Evolutionary conservation across 2,113 vertebrate genomes (phyloP), one percentile per base, ranked within the genome.

Genomic region (Chloroceryle aenea): DNA sequence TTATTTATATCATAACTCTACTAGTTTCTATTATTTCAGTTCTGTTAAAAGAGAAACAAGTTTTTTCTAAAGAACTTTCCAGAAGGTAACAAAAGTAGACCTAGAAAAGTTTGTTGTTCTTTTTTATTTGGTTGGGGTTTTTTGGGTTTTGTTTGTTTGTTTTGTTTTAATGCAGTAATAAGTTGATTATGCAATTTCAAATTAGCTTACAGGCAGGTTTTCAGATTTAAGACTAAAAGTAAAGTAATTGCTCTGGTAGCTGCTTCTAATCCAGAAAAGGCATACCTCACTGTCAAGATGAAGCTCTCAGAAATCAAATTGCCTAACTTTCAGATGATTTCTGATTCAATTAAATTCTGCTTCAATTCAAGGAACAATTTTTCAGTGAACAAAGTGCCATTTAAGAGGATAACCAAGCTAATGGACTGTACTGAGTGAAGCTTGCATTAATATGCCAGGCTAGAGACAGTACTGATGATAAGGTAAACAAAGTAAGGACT

Each of bases 151-250:
- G 42, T 20, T 45, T 45, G 29, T 32, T 32, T 32, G 22, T 10
- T 40, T 22, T 7, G 12, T 30, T 32, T 58, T 40, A 91, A n/a
- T 13, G 34, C 10, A 78, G 1, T 63, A 66, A 92, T 92, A 83
- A 96, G 80, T 95, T 91, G 95, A 55, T 85, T 80, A 83, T 59
- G 55, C 3, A 10, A 52, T 89, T 34, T 71, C 48, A 95, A 91
- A 96, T 93, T 91, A 83, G 29, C 32, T 61, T 34, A 30, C 5
- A 85, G 27, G 12, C 26, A 85, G 7, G 3, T 32, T 79, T 86
- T 64, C n/a, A 45, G 12, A 66, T 88, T 85, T 73, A 61, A 40
- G 45, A 68, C 8, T 55, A 30, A 73, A 75, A 73, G 21, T 56
- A 58, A 73, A 69, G 14, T 72, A 58, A 66, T 74, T 78, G 6